Evolutionary conservation across 2,113 vertebrate species (phyloP), one percentile per base, ranked within the genome.

Genomic region (Heterochromis multidens): DNA sequence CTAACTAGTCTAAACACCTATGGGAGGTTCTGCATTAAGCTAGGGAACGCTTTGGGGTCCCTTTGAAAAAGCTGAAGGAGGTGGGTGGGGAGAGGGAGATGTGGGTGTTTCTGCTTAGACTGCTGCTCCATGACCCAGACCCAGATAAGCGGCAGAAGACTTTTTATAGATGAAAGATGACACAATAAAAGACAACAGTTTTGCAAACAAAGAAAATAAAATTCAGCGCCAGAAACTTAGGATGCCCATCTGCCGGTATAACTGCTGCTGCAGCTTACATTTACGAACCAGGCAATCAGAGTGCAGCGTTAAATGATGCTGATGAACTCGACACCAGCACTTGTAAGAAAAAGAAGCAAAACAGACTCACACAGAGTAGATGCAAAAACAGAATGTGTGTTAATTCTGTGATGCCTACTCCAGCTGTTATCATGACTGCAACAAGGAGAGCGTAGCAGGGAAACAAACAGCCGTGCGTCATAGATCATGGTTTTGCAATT

Each of bases 1-100:
- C 27, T 49, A 72, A 70, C 23, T 0, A 29, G n/a, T 46, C 14
- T 70, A 27, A 70, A 70, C 0, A 7, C 43, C 5, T 21, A 23
- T 23, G 54, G 54, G 10, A 57, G n/a, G 43, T 19, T 19, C 8
- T 23, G 54, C n/a, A 7, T 3, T 43, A 16, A 46, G 14, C 43
- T 46, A 14, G 43, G 43, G 12, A 13, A 43, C 10, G 12, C 9
- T 14, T 43, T 43, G 40, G 40, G 13, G 40, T 43, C 12, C 40
- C 11, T 12, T 40, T 40, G 37, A 10, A 40, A 1, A 10, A 12
- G 35, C 35, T 37, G 35, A 8, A 37, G 35, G 35, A 37, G 9
- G 8, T 9, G 35, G 35, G 7, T 37, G 35, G 35, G 35, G 9
- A 37, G 8, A 37, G 35, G 9, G 7, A 37, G 5, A 37, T 37